A percentile compares a stretch with the other conserved stretches of the same genome.
Conservation (phyloP, 2,888 invertebrate species). For the Agelastica alni region DNA sequence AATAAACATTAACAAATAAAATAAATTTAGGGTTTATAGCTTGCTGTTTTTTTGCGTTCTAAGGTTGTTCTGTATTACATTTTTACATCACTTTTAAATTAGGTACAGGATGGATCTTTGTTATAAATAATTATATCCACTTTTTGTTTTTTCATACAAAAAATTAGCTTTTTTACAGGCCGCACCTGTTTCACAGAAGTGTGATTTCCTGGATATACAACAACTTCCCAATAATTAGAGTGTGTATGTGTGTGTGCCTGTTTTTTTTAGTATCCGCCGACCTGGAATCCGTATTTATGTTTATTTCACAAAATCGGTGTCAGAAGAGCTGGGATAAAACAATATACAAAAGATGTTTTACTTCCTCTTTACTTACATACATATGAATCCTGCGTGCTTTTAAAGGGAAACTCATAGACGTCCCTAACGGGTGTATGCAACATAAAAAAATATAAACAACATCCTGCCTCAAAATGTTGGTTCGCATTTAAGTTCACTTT, state of each 20-base stretch:
- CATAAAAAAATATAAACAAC: background rate
- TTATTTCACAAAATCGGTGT: slow-evolving; percentile 36
- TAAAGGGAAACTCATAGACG: background rate
- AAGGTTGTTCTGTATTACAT: no score
- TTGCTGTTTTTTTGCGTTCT: no score
- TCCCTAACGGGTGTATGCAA: background rate
- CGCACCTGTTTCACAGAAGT: slow-evolving; percentile 23
- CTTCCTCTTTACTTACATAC: slow-evolving; percentile 38
- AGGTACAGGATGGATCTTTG: no score
- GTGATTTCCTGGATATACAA: slow-evolving; percentile 23
- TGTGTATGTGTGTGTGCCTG: no score
- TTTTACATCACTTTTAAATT: no score
- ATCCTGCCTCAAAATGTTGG: no score
- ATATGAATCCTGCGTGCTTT: background rate
- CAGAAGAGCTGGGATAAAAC: slow-evolving; percentile 30
- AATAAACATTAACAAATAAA: no score
- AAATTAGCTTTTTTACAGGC: background rate
- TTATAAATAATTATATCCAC: no score
- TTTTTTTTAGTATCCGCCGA: slow-evolving; percentile 31
- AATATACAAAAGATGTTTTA: slow-evolving; percentile 45
- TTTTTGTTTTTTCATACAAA: background rate
- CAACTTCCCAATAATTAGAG: slow-evolving; percentile 18
- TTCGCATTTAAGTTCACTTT: no score
- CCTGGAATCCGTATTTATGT: slow-evolving; percentile 37
- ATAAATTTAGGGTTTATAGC: no score